Conservation (phyloP, 2,113 vertebrate species). For the Oceanites oceanicus region DNA sequence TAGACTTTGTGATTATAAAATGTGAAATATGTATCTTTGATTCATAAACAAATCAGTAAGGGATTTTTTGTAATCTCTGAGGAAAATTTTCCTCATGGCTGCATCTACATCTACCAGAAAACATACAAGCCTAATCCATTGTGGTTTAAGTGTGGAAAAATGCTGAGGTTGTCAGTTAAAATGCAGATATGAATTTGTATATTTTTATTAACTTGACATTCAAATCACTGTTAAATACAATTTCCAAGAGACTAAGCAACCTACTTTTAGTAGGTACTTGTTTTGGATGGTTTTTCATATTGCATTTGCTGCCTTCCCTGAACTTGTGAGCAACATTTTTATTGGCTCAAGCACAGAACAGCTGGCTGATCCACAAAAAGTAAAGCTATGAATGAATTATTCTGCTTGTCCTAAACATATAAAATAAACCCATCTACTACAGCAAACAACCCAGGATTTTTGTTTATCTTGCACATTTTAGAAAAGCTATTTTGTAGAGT, state of each 20-base stretch:
- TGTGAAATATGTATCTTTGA: neutral
- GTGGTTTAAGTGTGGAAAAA: neutral
- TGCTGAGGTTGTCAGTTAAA: neutral
- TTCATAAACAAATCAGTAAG: slow-evolving; percentile 9
- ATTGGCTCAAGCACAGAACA: neutral
- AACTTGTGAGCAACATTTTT: neutral
- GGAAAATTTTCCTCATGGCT: neutral
- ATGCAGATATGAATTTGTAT: neutral
- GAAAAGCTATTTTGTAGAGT: neutral
- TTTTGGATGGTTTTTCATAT: neutral
- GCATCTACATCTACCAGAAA: neutral
- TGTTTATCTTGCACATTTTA: slow-evolving; percentile 14
- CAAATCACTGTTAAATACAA: neutral
- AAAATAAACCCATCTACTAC: neutral
- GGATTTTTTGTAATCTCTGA: neutral
- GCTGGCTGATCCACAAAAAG: neutral
- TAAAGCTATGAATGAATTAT: slow-evolving; percentile 6
- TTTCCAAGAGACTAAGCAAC: neutral
- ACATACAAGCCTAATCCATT: neutral
- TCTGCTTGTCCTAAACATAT: neutral
- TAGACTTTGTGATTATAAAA: neutral
- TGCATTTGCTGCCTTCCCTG: neutral
- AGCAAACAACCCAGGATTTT: neutral
- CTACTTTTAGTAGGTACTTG: neutral
- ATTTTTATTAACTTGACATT: neutral